Conservation (phyloP, 2,797 vertebrate genomes). For the Hapalemur alaotrensis region DNA sequence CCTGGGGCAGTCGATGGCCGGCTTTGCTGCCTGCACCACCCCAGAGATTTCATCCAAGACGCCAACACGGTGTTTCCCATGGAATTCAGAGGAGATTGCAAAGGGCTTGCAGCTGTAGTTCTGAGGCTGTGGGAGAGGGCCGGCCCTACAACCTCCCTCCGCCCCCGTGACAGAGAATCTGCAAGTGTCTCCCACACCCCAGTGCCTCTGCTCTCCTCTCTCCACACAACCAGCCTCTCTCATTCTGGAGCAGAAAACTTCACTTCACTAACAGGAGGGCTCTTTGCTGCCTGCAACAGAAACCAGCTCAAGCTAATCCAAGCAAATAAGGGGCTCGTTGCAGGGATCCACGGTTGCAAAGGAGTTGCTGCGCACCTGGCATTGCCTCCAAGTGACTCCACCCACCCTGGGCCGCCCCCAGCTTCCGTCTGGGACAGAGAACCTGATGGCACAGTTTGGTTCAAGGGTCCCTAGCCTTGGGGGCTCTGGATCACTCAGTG, state of each 20-base stretch:
- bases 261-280: neutral
- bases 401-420: neutral
- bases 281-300: neutral
- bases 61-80: neutral
- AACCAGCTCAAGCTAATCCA: neutral
- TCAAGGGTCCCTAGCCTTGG: neutral
- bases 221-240: neutral
- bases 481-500: neutral
- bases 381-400: neutral
- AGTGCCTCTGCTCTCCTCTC: neutral
- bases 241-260: neutral
- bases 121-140: neutral
- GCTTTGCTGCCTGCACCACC: neutral
- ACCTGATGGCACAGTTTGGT: neutral
- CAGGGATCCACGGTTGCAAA: neutral
- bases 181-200: neutral
- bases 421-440: neutral
- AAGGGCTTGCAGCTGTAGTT: neutral
- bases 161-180: neutral
- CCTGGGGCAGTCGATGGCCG: too few relatives aligned
- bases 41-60: neutral
- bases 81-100: neutral
- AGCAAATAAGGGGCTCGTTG: neutral
- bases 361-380: neutral
- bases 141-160: neutral